Evolutionary conservation across 2,797 vertebrate species (phyloP), one percentile per base, ranked within the genome.

Genomic region (Protonibea diacanthus): DNA sequence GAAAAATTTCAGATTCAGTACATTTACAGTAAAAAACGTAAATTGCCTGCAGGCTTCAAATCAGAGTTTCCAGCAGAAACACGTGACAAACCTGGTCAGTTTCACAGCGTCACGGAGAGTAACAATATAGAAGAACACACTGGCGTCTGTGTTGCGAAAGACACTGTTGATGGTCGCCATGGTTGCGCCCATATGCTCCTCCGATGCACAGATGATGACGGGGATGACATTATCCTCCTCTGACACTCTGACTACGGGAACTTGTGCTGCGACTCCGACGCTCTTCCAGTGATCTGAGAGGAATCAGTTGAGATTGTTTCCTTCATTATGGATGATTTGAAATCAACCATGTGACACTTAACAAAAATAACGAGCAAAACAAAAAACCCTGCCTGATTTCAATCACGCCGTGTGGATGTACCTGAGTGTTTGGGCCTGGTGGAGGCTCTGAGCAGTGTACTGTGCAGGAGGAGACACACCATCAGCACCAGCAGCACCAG

Each of bases 141-240:
- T 95, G 44, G 97, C 94, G 0, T 95, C 93, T 0, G 97, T 98
- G 94, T 99, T 98, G 94, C 97, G 97, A 63, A 95, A 91, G 91
- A 99, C 89, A 79, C 98, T 99, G 74, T 97, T 99, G 91, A 99
- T 97, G 2, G 97, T 95, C 6, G 98, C 96, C 93, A 99, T 95
- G 62, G 97, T 83, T 0, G 95, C 97, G 0, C 97, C 98, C 82
- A 97, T 92, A 4, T 97, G 96, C 55, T 98, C 97, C 0, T 96
- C 95, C 0, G 97, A 95, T 0, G 97, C 97, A 0, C 97, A 99
- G 64, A 99, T 96, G 79, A 99, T 92, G 2, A 99, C 93, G 0
- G 98, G 97, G 73, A 99, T 93, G 78, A 96, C 95, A 17, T 91
- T 76, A 15, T 96, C 94, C 3, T 85, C 90, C 60, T 81, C 80